Conservation (phyloP, 2,888 invertebrate genomes). For the Calliopum simillimum region DNA sequence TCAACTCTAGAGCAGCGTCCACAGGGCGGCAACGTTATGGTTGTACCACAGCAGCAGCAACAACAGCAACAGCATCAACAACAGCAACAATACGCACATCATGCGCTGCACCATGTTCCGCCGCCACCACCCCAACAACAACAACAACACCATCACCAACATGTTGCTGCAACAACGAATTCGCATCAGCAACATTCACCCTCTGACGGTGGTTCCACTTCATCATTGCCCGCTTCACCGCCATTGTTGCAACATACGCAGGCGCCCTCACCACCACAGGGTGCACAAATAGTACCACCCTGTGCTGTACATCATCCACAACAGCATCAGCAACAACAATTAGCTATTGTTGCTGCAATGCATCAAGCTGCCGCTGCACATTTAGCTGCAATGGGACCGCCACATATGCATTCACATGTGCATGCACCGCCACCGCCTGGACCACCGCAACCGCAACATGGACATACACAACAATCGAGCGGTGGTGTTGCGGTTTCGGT, state of each 20-base stretch:
- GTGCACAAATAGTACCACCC: constrained; percentile 61
- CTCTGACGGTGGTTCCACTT: constrained; percentile 58
- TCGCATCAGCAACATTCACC: constrained; percentile 57
- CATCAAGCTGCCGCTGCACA: constrained; percentile 55
- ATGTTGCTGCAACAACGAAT: constrained; percentile 45
- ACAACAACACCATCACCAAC: constrained; percentile 45
- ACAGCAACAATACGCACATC: constrained; percentile 41
- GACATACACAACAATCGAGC: constrained; percentile 33
- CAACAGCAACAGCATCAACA: constrained; percentile 44
- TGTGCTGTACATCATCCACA: constrained; percentile 60
- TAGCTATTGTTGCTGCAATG: constrained; percentile 64
- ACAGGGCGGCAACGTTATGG: constrained; percentile 55
- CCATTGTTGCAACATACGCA: constrained; percentile 59
- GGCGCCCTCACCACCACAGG: constrained; percentile 59
- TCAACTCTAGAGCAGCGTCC: constrained; percentile 38
- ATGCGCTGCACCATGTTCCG: constrained; percentile 44
- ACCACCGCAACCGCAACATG: constrained; percentile 34
- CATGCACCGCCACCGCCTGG: constrained; percentile 36
- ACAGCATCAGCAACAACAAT: constrained; percentile 62
- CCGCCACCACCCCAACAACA: constrained; percentile 38
- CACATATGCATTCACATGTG: constrained; percentile 48
- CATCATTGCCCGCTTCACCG: constrained; percentile 62
- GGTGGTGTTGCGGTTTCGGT: constrained; percentile 41
- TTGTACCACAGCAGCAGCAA: constrained; percentile 49
- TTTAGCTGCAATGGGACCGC: constrained; percentile 45